Evolutionary conservation across 2,888 invertebrate species (phyloP), one percentile per base, ranked within the genome.

Genomic region (Synergus laeviventris): DNA sequence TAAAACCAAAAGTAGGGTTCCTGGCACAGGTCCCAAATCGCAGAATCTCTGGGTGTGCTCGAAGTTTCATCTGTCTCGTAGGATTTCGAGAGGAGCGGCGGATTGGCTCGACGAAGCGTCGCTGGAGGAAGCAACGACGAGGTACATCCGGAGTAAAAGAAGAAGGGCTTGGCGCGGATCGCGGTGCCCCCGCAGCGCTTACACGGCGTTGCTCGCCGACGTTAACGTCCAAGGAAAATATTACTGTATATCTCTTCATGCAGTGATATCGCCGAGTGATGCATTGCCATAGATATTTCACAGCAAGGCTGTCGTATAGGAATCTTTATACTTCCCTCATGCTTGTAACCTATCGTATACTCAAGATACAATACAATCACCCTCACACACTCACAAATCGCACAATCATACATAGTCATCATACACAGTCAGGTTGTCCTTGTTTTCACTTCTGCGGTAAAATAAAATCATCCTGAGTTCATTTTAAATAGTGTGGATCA

Each of bases 241-340:
- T 81, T 78, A 77, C 81, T 74, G 82, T 79, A 77, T 82, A 82
- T 74, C 79, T 76, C 81, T 80, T 81, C 54, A 79, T 79, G 83
- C 82, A 81, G 86, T 88, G 87, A 89, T 87, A 88, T 87, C 86
- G 86, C 82, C 79, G 76, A 79, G 85, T 89, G 88, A 88, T 87
- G 85, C 84, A 89, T 89, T 83, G 85, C 86, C 81, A 82, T 80
- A 85, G 87, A 87, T 87, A 84, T 85, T 88, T 87, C 85, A 86
- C 86, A 84, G 85, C 85, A 82, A 84, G 83, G 84, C 84, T 76
- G 70, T 76, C 64, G 36, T 74, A 73, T 76, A 70, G 64, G 75
- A 60, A 54, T 75, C 64, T 62, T 38, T 56, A 64, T 60, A 77
- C 24, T 66, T 74, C 31, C 45, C 56, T 59, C 49, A 49, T 18